phyloP scores from a whole-genome alignment of 2,888 invertebrate genomes.

The Cryptocephalus primarius region DNA sequence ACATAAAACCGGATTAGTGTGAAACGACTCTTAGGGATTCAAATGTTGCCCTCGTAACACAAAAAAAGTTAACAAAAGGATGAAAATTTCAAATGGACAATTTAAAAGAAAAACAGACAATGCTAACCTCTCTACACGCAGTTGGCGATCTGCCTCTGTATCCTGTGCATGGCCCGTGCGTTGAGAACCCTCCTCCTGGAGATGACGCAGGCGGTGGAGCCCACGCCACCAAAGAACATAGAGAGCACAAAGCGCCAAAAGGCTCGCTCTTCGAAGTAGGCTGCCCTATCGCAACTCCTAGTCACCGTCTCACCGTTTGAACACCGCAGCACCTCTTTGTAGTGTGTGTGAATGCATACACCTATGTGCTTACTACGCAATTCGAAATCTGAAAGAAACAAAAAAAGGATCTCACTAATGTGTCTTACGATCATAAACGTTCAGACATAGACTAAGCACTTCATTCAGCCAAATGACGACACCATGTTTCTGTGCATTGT shows the following conservation, averaged over 20 bases:
- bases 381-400: constrained; percentile 55
- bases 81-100: no score
- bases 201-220: constrained; percentile 55
- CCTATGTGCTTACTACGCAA: constrained; percentile 71
- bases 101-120: no score
- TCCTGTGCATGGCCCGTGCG: constrained; percentile 52
- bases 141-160: constrained; percentile 61
- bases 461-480: no score
- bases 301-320: constrained; percentile 70
- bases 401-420: no score
- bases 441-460: background rate
- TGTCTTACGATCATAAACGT: background rate
- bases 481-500: no score
- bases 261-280: constrained; percentile 70
- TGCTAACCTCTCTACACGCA: constrained; percentile 34
- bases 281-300: constrained; percentile 77
- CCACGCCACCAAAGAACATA: constrained; percentile 52
- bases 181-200: constrained; percentile 56
- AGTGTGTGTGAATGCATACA: constrained; percentile 72
- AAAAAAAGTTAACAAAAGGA: no score
- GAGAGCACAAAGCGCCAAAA: constrained; percentile 75
- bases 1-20: no score
- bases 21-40: no score
- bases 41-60: no score
- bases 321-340: constrained; percentile 73